Percentiles rank a stretch among this genome's conserved stretches.
Evolutionary conservation across 2,888 invertebrate species (phyloP).

Genomic region (Hemithea aestivaria): DNA sequence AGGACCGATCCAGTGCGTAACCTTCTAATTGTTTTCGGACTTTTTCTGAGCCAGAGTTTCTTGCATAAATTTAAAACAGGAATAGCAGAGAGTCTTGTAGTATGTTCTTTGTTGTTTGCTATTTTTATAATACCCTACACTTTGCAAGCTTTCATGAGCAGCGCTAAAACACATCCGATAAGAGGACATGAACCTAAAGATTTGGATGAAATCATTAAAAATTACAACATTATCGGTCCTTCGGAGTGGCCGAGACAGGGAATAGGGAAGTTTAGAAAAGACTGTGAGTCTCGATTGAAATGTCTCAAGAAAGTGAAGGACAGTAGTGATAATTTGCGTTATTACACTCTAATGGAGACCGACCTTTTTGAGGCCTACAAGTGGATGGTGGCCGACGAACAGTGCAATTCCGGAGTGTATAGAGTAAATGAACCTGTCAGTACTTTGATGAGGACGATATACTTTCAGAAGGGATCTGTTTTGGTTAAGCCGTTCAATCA

Average conservation of each 20-base stretch:
- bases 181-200: constrained; percentile 28
- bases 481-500: constrained; percentile 20
- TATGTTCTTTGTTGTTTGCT: constrained; percentile 30
- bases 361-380: constrained; percentile 20
- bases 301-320: constrained; percentile 31
- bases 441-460: constrained; percentile 28
- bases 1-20: constrained; percentile 26
- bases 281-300: constrained; percentile 28
- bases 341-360: constrained; percentile 31
- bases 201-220: constrained; percentile 19
- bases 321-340: constrained; percentile 10
- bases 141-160: constrained; percentile 34
- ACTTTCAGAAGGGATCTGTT: constrained; percentile 40
- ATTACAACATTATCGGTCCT: constrained; percentile 18
- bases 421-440: constrained; percentile 25
- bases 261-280: not conserved
- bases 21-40: constrained; percentile 36
- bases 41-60: constrained; percentile 33
- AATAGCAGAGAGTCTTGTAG: constrained; percentile 28
- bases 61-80: constrained; percentile 21
- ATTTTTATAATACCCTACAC: constrained; percentile 35
- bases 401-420: constrained; percentile 28
- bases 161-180: constrained; percentile 33
- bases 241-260: constrained; percentile 6
- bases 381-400: constrained; percentile 28